These are phyloP conservation scores for Hydropotes inermis DNA, from an alignment of 2,113 vertebrate species.

Conservation along the genomic window DNA sequence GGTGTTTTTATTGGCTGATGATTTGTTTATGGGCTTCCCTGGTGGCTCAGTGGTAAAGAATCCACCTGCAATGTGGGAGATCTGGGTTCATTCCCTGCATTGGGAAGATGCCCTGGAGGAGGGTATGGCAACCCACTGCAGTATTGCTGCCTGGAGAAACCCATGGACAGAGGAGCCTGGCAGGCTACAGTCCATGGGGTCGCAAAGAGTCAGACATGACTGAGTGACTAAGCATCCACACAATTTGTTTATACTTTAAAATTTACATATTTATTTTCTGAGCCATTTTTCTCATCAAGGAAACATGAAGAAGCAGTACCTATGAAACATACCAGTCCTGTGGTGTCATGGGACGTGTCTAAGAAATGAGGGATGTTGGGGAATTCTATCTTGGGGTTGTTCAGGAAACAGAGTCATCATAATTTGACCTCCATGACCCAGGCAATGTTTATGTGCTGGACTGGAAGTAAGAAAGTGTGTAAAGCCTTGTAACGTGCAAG, in stretches of 20 bases:
- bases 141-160: not conserved
- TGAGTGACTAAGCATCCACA: not conserved
- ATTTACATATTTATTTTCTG: conserved; percentile 21
- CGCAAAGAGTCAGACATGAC: not conserved
- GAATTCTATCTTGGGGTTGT: not conserved
- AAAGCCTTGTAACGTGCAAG: not conserved
- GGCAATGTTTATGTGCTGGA: not conserved
- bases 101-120: not conserved
- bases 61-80: not conserved
- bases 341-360: not conserved
- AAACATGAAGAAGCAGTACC: not conserved
- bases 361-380: not conserved
- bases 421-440: not conserved
- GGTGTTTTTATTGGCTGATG: conserved; percentile 23
- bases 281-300: conserved; percentile 7
- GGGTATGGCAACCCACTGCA: not conserved
- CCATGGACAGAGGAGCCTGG: not conserved
- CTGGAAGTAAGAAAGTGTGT: not conserved
- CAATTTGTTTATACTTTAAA: conserved; percentile 34
- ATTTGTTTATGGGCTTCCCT: not conserved
- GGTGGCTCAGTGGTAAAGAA: not conserved
- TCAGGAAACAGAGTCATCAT: not conserved
- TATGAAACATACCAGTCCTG: not conserved
- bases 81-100: not conserved
- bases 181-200: not conserved